Conservation (phyloP, 2,113 vertebrate genomes). For the Baryphthengus martii region DNA sequence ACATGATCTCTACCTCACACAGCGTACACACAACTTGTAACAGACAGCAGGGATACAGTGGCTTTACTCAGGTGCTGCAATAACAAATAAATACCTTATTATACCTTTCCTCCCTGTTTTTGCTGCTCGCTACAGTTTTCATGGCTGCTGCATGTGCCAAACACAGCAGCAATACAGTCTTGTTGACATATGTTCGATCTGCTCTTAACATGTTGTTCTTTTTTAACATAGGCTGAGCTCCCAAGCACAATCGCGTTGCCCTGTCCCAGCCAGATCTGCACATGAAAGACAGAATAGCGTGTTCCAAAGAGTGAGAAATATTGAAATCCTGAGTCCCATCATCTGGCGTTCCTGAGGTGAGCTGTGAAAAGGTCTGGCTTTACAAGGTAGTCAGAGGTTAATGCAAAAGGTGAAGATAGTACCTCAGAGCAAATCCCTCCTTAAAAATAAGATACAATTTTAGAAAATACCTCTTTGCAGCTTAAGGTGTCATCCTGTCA, state of each 20-base stretch:
- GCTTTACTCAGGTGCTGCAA: neutral
- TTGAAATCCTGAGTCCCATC: rapidly evolving
- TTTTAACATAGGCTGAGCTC: neutral
- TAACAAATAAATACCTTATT: neutral
- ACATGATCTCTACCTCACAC: rapidly evolving
- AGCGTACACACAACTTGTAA: rapidly evolving
- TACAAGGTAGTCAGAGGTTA: neutral
- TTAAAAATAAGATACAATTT: neutral
- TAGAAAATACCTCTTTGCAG: neutral
- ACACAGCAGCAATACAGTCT: neutral
- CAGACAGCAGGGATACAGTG: neutral
- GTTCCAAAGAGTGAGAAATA: neutral
- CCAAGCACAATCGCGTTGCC: rapidly evolving
- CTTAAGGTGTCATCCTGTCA: neutral
- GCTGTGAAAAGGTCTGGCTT: neutral
- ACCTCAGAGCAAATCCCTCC: neutral
- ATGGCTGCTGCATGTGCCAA: neutral
- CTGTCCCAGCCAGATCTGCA: neutral
- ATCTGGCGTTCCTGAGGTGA: neutral
- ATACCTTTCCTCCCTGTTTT: too few species aligned
- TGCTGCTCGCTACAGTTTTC: neutral
- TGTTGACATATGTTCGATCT: neutral
- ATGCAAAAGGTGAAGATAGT: neutral
- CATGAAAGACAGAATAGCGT: neutral
- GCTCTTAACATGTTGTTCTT: neutral